These are phyloP conservation scores for Ceratina japonica DNA, from an alignment of 1,140 invertebrate genomes.

Conservation along the genomic window DNA sequence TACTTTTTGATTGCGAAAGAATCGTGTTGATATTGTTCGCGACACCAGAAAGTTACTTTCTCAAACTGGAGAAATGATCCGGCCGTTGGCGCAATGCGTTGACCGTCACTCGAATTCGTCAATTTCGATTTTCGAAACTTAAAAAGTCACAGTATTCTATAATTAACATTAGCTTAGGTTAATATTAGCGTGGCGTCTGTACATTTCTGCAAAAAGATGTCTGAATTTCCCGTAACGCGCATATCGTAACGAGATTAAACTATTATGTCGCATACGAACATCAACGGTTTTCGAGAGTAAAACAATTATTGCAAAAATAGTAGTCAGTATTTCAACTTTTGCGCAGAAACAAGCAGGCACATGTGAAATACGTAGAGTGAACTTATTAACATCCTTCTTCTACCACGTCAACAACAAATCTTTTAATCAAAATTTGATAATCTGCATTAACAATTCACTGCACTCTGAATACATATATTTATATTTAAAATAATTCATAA, in stretches of 20 bases:
- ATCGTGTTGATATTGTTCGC: neutral
- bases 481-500: constrained; percentile 24
- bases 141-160: constrained; percentile 21
- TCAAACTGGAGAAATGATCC: neutral
- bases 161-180: constrained; percentile 16
- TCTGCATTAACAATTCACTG: constrained; percentile 46
- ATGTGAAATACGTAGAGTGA: constrained; percentile 16
- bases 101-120: neutral
- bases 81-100: neutral
- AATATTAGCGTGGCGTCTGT: constrained; percentile 16
- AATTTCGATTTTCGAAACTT: neutral
- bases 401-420: constrained; percentile 35
- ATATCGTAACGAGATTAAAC: neutral
- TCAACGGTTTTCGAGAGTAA: neutral
- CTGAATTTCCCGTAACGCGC: neutral
- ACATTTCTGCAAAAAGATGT: constrained; percentile 27
- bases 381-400: constrained; percentile 28
- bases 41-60: neutral
- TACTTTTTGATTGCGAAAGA: neutral
- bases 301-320: neutral
- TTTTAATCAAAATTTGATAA: constrained; percentile 38
- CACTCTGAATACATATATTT: constrained; percentile 32
- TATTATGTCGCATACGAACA: neutral
- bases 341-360: constrained; percentile 33
- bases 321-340: neutral